Percentiles rank a stretch among this genome's conserved stretches.
These are phyloP conservation scores for Diaprepes abbreviatus DNA, from an alignment of 2,888 invertebrate species.

Conservation along the genomic window DNA sequence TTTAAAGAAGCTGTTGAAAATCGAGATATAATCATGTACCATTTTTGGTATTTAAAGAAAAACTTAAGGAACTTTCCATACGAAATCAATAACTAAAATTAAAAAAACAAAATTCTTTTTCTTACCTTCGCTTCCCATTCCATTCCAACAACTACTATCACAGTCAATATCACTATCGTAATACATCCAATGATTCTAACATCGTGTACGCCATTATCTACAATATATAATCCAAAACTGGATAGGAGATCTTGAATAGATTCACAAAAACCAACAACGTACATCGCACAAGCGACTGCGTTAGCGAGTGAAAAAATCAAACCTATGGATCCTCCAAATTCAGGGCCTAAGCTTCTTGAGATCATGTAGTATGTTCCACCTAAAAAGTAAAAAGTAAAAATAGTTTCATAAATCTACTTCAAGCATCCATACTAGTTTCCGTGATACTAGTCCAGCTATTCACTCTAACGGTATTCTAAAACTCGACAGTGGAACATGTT, in stretches of 20 bases:
- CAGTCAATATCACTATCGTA: constrained; percentile 84
- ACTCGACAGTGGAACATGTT: too few species aligned
- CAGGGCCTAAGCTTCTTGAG: constrained; percentile 95
- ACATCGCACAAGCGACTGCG: constrained; percentile 97
- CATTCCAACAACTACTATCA: constrained; percentile 94
- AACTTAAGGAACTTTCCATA: too few species aligned
- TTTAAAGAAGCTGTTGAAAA: too few species aligned
- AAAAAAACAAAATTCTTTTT: too few species aligned
- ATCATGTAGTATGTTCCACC: constrained; percentile 99
- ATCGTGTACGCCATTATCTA: constrained; percentile 79
- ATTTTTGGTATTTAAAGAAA: too few species aligned
- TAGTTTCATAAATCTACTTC: too few species aligned
- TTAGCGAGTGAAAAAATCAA: constrained; percentile 96
- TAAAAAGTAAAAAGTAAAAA: constrained; percentile 64
- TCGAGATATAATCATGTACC: too few species aligned
- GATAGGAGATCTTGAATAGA: constrained; percentile 81
- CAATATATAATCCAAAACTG: constrained; percentile 71
- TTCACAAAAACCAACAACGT: constrained; percentile 98
- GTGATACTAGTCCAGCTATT: too few species aligned
- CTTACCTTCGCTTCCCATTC: constrained; percentile 95
- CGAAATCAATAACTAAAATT: too few species aligned
- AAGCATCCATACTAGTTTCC: too few species aligned
- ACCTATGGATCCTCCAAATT: constrained; percentile 97
- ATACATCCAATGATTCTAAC: constrained; percentile 88
- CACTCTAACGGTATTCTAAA: too few species aligned